Conservation (phyloP, 1,140 invertebrate genomes). For the Sweltsa coloradensis region DNA sequence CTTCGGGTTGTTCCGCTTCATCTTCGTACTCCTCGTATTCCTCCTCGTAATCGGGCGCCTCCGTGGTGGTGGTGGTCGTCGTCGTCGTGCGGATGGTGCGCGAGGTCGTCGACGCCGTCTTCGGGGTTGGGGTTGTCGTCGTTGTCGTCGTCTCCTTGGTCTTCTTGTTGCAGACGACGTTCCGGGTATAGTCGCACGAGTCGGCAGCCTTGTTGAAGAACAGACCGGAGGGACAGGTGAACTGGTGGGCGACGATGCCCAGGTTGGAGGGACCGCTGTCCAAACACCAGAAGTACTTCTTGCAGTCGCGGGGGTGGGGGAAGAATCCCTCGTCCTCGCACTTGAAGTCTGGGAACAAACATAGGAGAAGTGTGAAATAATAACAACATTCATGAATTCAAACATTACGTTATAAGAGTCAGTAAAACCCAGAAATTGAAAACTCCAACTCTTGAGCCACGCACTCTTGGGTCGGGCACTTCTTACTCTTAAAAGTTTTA, state of each 20-base stretch:
- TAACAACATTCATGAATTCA: too few relatives aligned
- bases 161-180: constrained; percentile 62
- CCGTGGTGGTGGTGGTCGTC: constrained; percentile 27
- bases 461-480: too few relatives aligned
- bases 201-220: constrained; percentile 85
- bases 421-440: too few relatives aligned
- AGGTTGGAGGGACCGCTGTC: constrained; percentile 78
- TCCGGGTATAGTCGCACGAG: constrained; percentile 82
- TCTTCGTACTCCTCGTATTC: constrained; percentile 44
- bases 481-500: too few relatives aligned
- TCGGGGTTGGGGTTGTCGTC: constrained; percentile 24
- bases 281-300: constrained; percentile 91
- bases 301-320: constrained; percentile 83
- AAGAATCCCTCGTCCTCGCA: constrained; percentile 91
- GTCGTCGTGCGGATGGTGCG: constrained; percentile 35
- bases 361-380: too few relatives aligned
- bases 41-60: constrained; percentile 45
- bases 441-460: too few relatives aligned
- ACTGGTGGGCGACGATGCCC: constrained; percentile 83
- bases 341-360: constrained; percentile 55
- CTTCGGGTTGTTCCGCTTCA: constrained; percentile 34
- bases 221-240: constrained; percentile 82
- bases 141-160: constrained; percentile 28
- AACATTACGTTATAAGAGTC: too few relatives aligned
- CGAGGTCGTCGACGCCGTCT: constrained; percentile 31